Base-by-base conservation (phyloP, 2,797 vertebrate species). In the Podarcis siculus region DNA sequence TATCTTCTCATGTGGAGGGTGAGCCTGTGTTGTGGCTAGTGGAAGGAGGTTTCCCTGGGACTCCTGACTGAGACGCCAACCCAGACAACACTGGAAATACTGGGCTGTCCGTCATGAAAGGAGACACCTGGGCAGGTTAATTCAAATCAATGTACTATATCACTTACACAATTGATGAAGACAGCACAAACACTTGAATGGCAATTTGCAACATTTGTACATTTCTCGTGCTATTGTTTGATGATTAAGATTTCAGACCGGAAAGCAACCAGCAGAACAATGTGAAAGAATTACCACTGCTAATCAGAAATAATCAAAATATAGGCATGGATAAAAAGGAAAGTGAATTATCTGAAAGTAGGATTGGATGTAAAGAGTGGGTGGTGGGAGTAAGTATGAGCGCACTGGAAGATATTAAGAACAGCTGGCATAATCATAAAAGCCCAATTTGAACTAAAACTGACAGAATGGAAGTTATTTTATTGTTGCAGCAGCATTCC, bases 221-320 rank as follows among this genome's bases (percentile, higher is more conserved):
- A 81, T 82, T 75, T 64, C 69, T 30, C 37, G 42, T 75, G 69
- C 35, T 81, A 79, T 35, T 55, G 8, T 66, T 32, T 42, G 49
- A 72, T 21, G 45, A 61, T 75, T 73, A 84, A 58, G 66, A 66
- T 66, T 45, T 86, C 25, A 80, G 66, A 55, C 6, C 58, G 35
- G 21, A 58, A 58, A 35, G n/a, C 32, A 79, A 55, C 35, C 77
- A 27, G 13, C 42, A 71, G 27, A 79, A 79, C 75, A 84, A 83
- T 37, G n/a, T 45, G 66, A 80, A 79, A 25, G 21, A 72, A 61
- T 37, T 7, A 73, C 5, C 30, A 79, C 76, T 85, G 30, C 21
- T 72, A 83, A n/a, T 84, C 66, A 89, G 55, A 55, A 87, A 37
- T 71, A n/a, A 83, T 61, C 49, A 88, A 30, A 67, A 35, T 73